These are phyloP conservation scores for Andrena camellia DNA, from an alignment of 2,888 invertebrate genomes.

Conservation along the genomic window DNA sequence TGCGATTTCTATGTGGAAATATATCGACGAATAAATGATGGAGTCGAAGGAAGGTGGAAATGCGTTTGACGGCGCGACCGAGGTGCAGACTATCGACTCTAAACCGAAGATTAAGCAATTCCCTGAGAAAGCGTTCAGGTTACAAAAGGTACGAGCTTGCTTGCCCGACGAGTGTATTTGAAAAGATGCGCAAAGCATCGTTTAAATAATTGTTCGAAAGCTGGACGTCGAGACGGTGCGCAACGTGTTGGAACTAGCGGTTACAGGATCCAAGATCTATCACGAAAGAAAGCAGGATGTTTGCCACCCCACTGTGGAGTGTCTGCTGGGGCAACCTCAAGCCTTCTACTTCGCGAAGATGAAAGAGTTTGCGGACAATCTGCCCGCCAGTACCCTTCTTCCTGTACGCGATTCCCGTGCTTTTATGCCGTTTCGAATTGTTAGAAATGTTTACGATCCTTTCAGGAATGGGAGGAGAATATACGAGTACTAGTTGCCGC, in stretches of 20 bases:
- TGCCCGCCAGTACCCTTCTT: conserved; percentile 73
- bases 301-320: conserved; percentile 23
- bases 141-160: conserved; percentile 25
- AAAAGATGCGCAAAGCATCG: background rate
- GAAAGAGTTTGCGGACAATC: conserved; percentile 71
- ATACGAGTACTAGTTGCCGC: conserved; percentile 87
- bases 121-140: background rate
- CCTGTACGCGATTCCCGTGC: conserved; percentile 66
- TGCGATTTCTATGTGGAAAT: background rate
- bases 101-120: background rate
- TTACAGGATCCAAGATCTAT: conserved; percentile 25
- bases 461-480: conserved; percentile 86
- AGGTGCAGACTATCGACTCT: background rate
- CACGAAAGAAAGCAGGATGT: background rate
- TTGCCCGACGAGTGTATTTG: background rate
- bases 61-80: too few species aligned
- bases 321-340: conserved; percentile 61
- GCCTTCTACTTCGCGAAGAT: conserved; percentile 71
- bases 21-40: conserved; percentile 16
- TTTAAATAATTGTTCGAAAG: conserved; percentile 10
- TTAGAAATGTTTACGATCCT: background rate
- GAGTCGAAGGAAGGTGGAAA: conserved; percentile 43
- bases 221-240: background rate
- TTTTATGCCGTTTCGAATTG: background rate
- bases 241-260: conserved; percentile 10